These are phyloP conservation scores for Lampropteryx suffumata DNA, from an alignment of 2,888 invertebrate species.

Conservation along the genomic window DNA sequence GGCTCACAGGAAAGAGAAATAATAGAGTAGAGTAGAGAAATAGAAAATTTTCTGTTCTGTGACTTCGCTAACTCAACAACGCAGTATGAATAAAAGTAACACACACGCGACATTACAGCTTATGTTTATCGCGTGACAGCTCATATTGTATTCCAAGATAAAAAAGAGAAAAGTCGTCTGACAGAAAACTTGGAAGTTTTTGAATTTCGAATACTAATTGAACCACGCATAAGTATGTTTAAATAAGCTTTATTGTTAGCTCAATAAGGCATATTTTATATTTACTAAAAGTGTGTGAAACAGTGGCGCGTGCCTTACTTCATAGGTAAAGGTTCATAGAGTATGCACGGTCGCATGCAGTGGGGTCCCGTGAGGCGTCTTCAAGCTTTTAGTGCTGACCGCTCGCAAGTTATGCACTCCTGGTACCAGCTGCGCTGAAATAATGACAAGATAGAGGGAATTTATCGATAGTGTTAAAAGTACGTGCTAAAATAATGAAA, in stretches of 20 bases:
- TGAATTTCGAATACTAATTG: no score
- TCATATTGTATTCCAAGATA: no score
- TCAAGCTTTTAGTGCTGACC: conserved; percentile 64
- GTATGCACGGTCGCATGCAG: conserved; percentile 45
- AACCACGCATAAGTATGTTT: no score
- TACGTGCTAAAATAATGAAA: neutral
- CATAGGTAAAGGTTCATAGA: conserved; percentile 23
- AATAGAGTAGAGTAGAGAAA: no score
- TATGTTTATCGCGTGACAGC: neutral
- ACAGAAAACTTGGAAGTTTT: neutral
- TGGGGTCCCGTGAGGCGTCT: conserved; percentile 26
- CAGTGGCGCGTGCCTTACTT: neutral
- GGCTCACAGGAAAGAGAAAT: no score
- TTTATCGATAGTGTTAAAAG: conserved; percentile 17
- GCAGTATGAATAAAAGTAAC: no score
- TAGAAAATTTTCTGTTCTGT: no score
- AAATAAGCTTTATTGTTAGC: neutral
- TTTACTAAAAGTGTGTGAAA: neutral
- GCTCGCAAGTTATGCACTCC: conserved; percentile 54
- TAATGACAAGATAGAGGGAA: conserved; percentile 31
- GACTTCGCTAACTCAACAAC: no score
- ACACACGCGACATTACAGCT: neutral
- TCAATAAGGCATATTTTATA: neutral
- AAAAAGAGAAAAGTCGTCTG: no score
- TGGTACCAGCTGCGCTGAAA: conserved; percentile 44